Conservation (phyloP, 2,113 vertebrate species). For the Chaetura pelagica region DNA sequence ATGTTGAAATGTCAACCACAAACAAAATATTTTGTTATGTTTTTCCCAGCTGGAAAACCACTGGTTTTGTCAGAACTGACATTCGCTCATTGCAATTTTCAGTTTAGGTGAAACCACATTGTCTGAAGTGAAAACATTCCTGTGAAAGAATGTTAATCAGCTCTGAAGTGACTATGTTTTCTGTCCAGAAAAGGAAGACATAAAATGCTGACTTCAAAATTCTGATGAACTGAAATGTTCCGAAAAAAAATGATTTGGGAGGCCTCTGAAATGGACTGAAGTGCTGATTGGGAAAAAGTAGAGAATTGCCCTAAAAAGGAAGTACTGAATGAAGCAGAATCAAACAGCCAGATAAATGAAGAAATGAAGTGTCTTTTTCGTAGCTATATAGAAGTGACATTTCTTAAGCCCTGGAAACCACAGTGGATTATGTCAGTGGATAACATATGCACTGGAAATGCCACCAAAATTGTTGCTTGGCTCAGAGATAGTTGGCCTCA, state of each 20-base stretch:
- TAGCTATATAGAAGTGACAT: not conserved
- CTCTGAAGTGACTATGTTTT: slow-evolving; percentile 6
- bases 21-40: slow-evolving; percentile 53
- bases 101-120: slow-evolving; percentile 46
- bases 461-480: not conserved
- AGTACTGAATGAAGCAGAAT: not conserved
- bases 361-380: not conserved
- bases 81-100: slow-evolving; percentile 42
- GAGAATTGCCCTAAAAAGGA: not conserved
- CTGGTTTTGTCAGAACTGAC: not conserved
- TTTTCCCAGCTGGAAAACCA: not conserved
- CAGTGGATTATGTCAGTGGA: not conserved
- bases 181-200: slow-evolving; percentile 23
- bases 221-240: not conserved
- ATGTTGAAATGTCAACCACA: slow-evolving; percentile 23
- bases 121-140: slow-evolving; percentile 45
- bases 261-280: not conserved
- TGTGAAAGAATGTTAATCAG: slow-evolving; percentile 50
- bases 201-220: slow-evolving; percentile 12
- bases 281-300: not conserved
- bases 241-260: not conserved
- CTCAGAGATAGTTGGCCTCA: not conserved
- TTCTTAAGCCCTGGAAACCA: not conserved
- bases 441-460: not conserved
- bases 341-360: not conserved